phyloP scores from a whole-genome alignment of 2,888 invertebrate species.

The Eupsilia transversa region DNA sequence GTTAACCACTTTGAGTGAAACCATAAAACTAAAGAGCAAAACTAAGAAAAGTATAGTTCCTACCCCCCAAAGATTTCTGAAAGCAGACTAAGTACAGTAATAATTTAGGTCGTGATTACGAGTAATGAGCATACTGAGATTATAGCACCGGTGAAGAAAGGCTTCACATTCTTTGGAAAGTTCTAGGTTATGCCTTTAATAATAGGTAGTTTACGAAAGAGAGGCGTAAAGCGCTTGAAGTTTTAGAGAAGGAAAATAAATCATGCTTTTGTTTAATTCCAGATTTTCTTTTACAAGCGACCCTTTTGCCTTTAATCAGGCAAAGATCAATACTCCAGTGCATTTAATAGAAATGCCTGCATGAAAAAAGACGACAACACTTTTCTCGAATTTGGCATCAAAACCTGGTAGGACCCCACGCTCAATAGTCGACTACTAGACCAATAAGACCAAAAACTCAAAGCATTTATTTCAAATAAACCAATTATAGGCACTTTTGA shows the following conservation, averaged over 20 bases:
- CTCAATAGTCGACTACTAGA: too few species aligned
- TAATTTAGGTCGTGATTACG: constrained; percentile 16
- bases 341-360: too few species aligned
- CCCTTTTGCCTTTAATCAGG: too few species aligned
- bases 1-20: constrained; percentile 2
- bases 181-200: constrained; percentile 18
- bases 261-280: too few species aligned
- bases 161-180: constrained; percentile 12
- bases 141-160: constrained; percentile 13
- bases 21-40: background rate
- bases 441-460: too few species aligned
- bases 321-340: too few species aligned
- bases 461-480: too few species aligned
- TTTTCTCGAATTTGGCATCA: too few species aligned
- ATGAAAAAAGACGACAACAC: too few species aligned
- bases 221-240: background rate
- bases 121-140: constrained; percentile 4
- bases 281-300: too few species aligned
- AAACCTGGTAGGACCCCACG: too few species aligned
- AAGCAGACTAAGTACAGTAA: constrained; percentile 13
- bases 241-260: constrained; percentile 2
- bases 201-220: constrained; percentile 4
- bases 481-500: too few species aligned
- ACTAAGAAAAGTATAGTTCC: background rate
- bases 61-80: background rate